Conservation (phyloP, 2,888 invertebrate species). For the Pseudolycoriella hygida region DNA sequence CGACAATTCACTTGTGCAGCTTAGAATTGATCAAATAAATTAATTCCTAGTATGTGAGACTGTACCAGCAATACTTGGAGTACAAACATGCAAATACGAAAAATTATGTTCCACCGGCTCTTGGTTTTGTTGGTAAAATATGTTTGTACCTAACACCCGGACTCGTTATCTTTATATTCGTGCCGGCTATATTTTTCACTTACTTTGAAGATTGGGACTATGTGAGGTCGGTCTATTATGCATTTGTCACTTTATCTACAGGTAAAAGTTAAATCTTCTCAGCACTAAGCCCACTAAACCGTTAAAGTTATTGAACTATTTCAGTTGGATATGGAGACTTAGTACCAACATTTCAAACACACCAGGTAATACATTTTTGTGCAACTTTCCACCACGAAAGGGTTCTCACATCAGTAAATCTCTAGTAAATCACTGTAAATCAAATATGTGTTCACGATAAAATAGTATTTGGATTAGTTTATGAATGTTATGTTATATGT, state of each 20-base stretch:
- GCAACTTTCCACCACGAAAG: too few species aligned
- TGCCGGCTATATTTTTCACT: conserved; percentile 71
- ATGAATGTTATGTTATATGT: too few species aligned
- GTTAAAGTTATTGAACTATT: too few species aligned
- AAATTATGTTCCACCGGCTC: too few species aligned
- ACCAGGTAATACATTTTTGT: conserved; percentile 18
- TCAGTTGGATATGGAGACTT: conserved; percentile 81
- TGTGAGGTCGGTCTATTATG: conserved; percentile 68
- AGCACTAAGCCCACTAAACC: too few species aligned
- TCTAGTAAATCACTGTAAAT: too few species aligned
- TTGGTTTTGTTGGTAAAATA: too few species aligned
- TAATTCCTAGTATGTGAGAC: conserved; percentile 41
- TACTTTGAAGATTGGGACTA: conserved; percentile 77
- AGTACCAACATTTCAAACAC: conserved; percentile 43
- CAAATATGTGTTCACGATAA: too few species aligned
- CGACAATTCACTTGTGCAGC: not conserved
- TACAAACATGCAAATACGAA: conserved; percentile 33
- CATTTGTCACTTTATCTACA: conserved; percentile 67
- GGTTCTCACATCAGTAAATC: too few species aligned
- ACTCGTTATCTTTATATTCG: conserved; percentile 67
- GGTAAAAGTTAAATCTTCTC: too few species aligned
- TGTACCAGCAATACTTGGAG: conserved; percentile 63
- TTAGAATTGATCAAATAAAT: not conserved
- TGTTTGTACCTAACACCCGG: conserved; percentile 43
- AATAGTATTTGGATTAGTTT: too few species aligned